These are phyloP conservation scores for Apamea epomidion DNA, from an alignment of 2,888 invertebrate species.

Conservation along the genomic window DNA sequence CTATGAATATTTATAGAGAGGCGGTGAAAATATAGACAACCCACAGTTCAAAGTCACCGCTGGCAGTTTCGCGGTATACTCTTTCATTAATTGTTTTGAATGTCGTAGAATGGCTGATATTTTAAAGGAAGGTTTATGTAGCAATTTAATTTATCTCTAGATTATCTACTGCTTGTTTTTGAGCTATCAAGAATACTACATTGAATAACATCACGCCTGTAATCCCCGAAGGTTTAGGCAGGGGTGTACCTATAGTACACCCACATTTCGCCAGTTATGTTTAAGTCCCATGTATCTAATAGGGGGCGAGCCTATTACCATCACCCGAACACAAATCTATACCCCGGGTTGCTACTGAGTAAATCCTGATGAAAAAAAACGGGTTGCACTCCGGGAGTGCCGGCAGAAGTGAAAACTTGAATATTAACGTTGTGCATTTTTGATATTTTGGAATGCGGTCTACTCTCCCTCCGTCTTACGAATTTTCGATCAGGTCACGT, in stretches of 20 bases:
- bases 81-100: conserved; percentile 17
- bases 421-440: too few relatives aligned
- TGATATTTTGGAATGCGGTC: too few relatives aligned
- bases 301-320: not conserved
- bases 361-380: not conserved
- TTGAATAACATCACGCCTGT: not conserved
- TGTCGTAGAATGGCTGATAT: not conserved
- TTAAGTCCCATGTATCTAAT: not conserved
- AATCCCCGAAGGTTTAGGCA: not conserved
- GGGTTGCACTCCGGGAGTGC: too few relatives aligned
- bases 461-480: too few relatives aligned
- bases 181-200: not conserved
- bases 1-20: conserved; percentile 75
- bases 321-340: not conserved
- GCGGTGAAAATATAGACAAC: conserved; percentile 42
- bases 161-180: not conserved
- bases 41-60: conserved; percentile 43
- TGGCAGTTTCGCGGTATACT: conserved; percentile 9
- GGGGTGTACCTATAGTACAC: not conserved
- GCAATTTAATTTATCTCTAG: not conserved
- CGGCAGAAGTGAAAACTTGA: too few relatives aligned
- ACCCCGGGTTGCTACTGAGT: not conserved
- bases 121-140: not conserved
- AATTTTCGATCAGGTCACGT: too few relatives aligned
- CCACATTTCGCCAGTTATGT: not conserved